Evolutionary conservation across 1,140 invertebrate species (phyloP).

Genomic region (Dufourea novaeangliae): DNA sequence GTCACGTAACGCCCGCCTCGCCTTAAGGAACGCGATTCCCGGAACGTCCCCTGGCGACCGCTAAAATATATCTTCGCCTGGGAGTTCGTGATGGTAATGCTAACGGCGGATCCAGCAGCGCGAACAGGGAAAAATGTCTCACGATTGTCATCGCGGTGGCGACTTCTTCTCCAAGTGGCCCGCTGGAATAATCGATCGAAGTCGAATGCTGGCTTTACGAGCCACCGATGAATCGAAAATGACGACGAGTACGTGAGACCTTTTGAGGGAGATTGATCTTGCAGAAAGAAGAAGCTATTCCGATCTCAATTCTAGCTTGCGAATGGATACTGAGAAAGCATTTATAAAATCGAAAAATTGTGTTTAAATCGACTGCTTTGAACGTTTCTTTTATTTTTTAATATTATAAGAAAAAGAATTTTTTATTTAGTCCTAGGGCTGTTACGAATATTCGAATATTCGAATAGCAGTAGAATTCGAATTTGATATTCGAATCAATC

Average conservation of each 20-base stretch:
- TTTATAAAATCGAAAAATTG: too few species aligned
- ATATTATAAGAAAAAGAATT: too few species aligned
- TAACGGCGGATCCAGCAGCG: neutral
- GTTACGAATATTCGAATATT: too few species aligned
- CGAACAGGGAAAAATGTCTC: neutral
- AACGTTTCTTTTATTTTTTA: too few species aligned
- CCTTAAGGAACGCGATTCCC: neutral
- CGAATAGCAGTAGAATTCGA: too few species aligned
- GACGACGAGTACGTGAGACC: neutral
- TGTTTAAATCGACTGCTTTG: too few species aligned
- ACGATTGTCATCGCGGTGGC: neutral
- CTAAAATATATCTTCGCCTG: slow-evolving; percentile 12
- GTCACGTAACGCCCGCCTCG: slow-evolving; percentile 3
- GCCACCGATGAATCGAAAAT: neutral
- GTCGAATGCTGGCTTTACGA: neutral
- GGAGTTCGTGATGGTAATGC: slow-evolving; percentile 29
- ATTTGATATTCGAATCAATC: too few species aligned
- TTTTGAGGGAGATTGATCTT: too few species aligned
- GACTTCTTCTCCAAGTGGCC: neutral
- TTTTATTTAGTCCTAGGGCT: too few species aligned
- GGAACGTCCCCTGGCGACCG: neutral
- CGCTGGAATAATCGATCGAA: neutral
- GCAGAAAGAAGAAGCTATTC: neutral
- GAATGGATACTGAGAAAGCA: too few species aligned
- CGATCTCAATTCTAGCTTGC: neutral